Conservation (phyloP, 2,113 vertebrate species). For the Emydocephalus ijimae region DNA sequence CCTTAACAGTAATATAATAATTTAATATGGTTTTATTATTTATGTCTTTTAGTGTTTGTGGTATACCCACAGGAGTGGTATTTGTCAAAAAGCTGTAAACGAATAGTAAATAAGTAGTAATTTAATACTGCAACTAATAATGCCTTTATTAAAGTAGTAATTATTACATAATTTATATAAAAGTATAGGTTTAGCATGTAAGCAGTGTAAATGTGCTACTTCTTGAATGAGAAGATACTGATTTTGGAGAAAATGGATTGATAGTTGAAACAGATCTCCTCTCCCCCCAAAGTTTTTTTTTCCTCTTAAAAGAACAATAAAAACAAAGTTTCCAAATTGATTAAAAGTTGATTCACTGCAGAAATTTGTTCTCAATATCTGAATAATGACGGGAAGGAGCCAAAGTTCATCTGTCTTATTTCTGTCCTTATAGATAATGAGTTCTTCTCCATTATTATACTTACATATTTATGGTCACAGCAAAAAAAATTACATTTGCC, state of each 20-base stretch:
- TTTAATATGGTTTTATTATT: background rate
- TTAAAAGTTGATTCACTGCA: background rate
- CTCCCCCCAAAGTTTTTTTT: background rate
- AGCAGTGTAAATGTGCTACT: background rate
- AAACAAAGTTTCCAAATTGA: background rate
- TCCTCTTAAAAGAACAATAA: background rate
- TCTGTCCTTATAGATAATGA: background rate
- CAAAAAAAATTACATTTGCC: background rate
- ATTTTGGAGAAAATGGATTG: background rate
- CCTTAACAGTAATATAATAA: background rate
- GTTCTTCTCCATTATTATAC: background rate
- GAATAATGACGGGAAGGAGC: background rate
- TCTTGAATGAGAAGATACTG: background rate
- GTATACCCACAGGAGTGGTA: background rate
- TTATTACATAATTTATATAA: background rate
- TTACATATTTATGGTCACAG: background rate
- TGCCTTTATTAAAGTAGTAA: background rate
- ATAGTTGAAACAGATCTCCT: background rate
- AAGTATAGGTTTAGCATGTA: background rate
- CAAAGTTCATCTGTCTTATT: background rate
- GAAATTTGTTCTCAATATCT: background rate
- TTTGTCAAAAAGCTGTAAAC: background rate
- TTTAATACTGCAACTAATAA: background rate
- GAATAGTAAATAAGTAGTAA: background rate
- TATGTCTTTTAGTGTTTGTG: background rate